phyloP scores from a whole-genome alignment of 64 coral and sea anemone genomes.

The Cladopsammia gracilis region DNA sequence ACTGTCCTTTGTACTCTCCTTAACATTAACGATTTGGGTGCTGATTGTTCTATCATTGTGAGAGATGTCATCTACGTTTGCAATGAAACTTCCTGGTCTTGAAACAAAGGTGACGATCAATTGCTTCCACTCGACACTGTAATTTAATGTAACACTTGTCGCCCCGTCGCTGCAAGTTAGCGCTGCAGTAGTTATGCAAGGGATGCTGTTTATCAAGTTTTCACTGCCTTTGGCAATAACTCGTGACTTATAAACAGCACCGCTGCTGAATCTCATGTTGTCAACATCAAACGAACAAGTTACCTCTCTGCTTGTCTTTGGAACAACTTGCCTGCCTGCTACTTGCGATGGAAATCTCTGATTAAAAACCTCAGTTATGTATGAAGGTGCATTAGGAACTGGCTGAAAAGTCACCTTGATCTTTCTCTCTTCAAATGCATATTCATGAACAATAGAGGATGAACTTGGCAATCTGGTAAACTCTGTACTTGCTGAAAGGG shows the following conservation, averaged over 20 bases:
- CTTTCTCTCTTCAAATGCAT: constrained; percentile 18
- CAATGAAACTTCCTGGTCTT: not conserved
- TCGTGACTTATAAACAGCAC: not conserved
- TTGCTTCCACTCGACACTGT: not conserved
- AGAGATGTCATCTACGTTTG: not conserved
- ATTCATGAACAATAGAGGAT: constrained; percentile 6
- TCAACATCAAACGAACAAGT: constrained; percentile 12
- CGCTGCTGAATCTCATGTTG: not conserved
- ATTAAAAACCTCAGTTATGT: not conserved
- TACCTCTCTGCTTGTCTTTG: not conserved
- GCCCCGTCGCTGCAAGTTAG: not conserved
- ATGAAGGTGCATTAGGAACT: not conserved
- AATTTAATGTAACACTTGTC: not conserved
- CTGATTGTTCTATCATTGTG: not conserved
- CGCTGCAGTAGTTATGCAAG: not conserved
- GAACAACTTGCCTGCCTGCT: not conserved
- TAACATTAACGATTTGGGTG: not conserved
- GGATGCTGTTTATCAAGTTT: constrained; percentile 12
- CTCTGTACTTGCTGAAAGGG: not conserved
- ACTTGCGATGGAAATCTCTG: not conserved
- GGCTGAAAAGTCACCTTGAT: constrained; percentile 6
- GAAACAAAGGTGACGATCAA: not conserved
- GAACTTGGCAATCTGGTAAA: not conserved
- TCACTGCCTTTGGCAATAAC: not conserved
- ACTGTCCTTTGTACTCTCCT: not conserved